Evolutionary conservation across 2,797 vertebrate genomes (phyloP), one percentile per base, ranked within the genome.

Genomic region (Brachyalestes nurse): DNA sequence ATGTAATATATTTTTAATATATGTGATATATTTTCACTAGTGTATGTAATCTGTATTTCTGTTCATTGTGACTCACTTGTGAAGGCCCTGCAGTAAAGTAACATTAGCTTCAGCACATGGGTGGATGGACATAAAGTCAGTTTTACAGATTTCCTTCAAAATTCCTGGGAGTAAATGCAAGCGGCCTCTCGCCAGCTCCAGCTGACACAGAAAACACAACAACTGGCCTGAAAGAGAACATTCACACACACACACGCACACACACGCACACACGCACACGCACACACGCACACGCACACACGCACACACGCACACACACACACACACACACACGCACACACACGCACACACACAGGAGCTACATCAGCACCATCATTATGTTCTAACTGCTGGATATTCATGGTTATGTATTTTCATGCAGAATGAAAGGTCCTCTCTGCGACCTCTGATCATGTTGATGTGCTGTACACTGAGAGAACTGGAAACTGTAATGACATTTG

Each of bases 51-150:
- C 47, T 49, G 4, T 12, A 28, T 13, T 60, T 25, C 58, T 23
- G 58, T 34, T 16, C 12, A 51, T 64, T 76, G 61, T 21, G 17
- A 62, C 84, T 89, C 84, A 90, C 87, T 74, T 88, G 21, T 85
- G 67, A 75, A 92, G 64, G 23, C 85, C 89, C 78, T 88, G 77
- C 0, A 86, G 80, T 23, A 88, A 82, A 73, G 81, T 84, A 78
- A 85, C 28, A 38, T 83, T 82, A 13, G 87, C 88, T 80, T 82
- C 82, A 19, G 87, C 76, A 6, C 67, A 47, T 5, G 87, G 86
- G 45, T 53, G 84, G 34, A 53, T 21, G 34, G 58, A 77, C 67
- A 65, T 71, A 64, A 84, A 77, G 78, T 84, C 77, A 8, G 78
- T 55, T 70, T 79, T 85, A 0, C 19, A 19, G 72, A 86, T 77